Evolutionary conservation across 1,140 invertebrate genomes (phyloP).

Genomic region (Nymphalis io): DNA sequence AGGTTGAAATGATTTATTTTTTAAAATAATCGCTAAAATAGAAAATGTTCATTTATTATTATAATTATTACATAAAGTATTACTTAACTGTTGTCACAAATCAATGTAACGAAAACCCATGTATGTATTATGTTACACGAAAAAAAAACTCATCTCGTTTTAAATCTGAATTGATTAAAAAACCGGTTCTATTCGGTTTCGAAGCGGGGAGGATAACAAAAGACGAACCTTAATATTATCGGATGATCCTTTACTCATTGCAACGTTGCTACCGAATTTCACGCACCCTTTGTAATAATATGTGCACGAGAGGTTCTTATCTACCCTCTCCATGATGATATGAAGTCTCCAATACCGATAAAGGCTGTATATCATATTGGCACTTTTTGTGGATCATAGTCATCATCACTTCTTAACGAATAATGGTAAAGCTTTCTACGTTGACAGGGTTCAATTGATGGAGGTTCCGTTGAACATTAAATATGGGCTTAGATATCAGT

Average conservation of each 20-base stretch:
- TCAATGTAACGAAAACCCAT: neutral
- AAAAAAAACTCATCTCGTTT: conserved; percentile 24
- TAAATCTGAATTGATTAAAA: conserved; percentile 53
- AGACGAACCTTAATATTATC: conserved; percentile 56
- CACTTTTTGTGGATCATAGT: conserved; percentile 61
- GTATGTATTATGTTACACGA: conserved; percentile 17
- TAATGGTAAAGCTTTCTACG: conserved; percentile 49
- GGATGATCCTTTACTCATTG: conserved; percentile 61
- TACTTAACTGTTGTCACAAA: neutral
- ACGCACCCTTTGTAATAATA: conserved; percentile 74
- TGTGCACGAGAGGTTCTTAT: conserved; percentile 60
- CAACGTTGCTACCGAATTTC: conserved; percentile 69
- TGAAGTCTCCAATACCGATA: conserved; percentile 58
- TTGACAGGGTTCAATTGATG: conserved; percentile 44
- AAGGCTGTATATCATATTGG: conserved; percentile 76
- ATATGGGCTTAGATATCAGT: neutral
- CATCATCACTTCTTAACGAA: conserved; percentile 65
- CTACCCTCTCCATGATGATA: conserved; percentile 65
- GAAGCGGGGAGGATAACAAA: conserved; percentile 45
- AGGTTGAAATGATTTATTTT: no score
- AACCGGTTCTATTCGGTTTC: conserved; percentile 34
- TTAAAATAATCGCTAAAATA: no score
- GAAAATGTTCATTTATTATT: no score
- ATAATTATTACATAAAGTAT: no score
- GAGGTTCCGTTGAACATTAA: conserved; percentile 11